These are phyloP conservation scores for Brachystomella parvula DNA, from an alignment of 1,140 invertebrate species.

Conservation along the genomic window DNA sequence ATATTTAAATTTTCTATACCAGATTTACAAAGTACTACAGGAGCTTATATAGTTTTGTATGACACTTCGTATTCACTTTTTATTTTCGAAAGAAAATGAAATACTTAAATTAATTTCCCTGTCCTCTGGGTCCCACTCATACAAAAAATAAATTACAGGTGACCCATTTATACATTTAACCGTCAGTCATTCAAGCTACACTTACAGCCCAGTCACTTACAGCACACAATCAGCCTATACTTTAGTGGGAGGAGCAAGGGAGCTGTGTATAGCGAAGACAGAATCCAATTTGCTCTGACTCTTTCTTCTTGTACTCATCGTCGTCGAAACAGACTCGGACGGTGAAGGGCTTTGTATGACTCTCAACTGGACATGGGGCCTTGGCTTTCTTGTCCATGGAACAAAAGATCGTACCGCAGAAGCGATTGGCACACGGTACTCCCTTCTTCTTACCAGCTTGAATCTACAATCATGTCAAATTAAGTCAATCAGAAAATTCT, in stretches of 20 bases:
- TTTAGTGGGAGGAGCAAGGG: conserved; percentile 37
- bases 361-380: conserved; percentile 37
- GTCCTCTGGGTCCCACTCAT: not conserved
- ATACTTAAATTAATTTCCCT: not conserved
- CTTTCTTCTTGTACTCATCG: conserved; percentile 39
- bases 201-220: too few relatives aligned
- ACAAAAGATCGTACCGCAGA: conserved; percentile 39
- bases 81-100: not conserved
- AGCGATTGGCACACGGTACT: conserved; percentile 37
- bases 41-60: not conserved
- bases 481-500: not conserved
- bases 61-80: conserved; percentile 10
- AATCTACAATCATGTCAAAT: conserved; percentile 24
- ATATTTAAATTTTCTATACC: too few relatives aligned
- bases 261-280: conserved; percentile 39
- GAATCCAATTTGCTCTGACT: conserved; percentile 39
- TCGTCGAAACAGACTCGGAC: conserved; percentile 38
- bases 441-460: conserved; percentile 40
- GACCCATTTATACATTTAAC: not conserved
- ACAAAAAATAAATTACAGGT: not conserved
- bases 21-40: conserved; percentile 1
- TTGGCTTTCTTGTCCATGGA: conserved; percentile 39
- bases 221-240: too few relatives aligned
- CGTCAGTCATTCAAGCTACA: not conserved
- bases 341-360: conserved; percentile 39